Evolutionary conservation across 2,113 vertebrate species (phyloP), one percentile per base, ranked within the genome.

Genomic region (Todiramphus chloris): DNA sequence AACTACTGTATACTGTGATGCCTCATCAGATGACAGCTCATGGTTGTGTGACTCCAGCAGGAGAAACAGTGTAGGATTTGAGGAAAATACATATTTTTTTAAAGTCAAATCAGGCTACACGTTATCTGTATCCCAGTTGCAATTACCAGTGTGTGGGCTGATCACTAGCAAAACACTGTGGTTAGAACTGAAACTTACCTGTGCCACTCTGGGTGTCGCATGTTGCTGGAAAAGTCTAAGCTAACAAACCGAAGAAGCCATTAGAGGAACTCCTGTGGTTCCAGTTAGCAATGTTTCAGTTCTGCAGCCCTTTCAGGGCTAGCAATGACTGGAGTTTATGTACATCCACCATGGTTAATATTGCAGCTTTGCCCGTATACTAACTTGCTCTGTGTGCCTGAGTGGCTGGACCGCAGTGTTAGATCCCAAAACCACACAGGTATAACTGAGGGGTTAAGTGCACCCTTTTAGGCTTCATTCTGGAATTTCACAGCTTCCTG

Each of bases 301-400:
- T 84, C 73, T 73, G 80, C 80, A 95, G 77, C 77, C 64, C 93
- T 89, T 72, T 75, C 68, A 51, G 74, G 74, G 67, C 85, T 81
- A 51, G n/a, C 63, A 80, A 60, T 35, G 48, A 43, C 70, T 50
- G 37, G 68, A 73, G 56, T 68, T 88, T 50, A 35, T 28, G 63
- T n/a, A 30, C 9, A 8, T 55, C 59, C 39, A 35, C 73, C 25
- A 44, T 2, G 2, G 76, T 56, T 70, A 86, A 87, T 96, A 80
- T 3, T 4, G 63, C 53, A 84, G 74, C 80, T 69, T 46, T 89
- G 64, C 53, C 74, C 5, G 1, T 43, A 35, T 18, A 3, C 23
- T 53, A 5, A 7, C 46, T 24, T 50, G 37, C 41, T 60, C 24
- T 9, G 43, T 24, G 43, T 56, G 63, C 59, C 68, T 27, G 48